These are phyloP conservation scores for Tachycineta bicolor DNA, from an alignment of 2,113 vertebrate genomes.

Conservation along the genomic window DNA sequence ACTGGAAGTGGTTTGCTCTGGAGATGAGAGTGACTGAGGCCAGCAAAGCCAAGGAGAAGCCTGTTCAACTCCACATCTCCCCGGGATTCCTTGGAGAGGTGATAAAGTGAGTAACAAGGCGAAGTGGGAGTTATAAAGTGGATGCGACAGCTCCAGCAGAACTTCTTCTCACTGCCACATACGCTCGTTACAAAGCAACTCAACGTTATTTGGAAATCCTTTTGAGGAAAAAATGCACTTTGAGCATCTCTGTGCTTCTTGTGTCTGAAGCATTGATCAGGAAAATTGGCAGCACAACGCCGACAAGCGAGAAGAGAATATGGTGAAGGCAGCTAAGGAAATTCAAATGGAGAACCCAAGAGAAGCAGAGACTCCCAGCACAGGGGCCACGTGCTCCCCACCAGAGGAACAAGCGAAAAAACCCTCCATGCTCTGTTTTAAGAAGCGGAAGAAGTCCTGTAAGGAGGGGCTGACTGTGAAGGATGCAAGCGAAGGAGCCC, in stretches of 20 bases:
- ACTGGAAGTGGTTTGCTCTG: background rate
- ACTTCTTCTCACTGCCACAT: background rate
- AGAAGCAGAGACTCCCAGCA: constrained; percentile 12
- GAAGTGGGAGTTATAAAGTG: constrained; percentile 4
- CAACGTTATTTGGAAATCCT: background rate
- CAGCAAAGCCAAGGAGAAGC: constrained; percentile 36
- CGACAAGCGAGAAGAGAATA: constrained; percentile 2
- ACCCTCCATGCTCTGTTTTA: constrained; percentile 76
- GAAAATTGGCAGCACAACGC: background rate
- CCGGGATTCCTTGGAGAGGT: constrained; percentile 40
- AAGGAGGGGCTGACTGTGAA: constrained; percentile 6
- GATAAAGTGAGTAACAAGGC: constrained; percentile 26
- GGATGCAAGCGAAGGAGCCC: background rate
- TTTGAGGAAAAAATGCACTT: constrained; percentile 4
- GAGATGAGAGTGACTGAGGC: background rate
- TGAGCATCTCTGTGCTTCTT: background rate
- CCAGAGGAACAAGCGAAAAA: constrained; percentile 54
- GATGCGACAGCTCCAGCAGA: constrained; percentile 8
- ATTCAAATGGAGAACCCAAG: constrained; percentile 70
- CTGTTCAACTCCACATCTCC: background rate
- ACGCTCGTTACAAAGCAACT: background rate
- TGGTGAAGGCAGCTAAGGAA: constrained; percentile 69
- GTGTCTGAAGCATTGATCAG: background rate
- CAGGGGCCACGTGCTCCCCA: background rate
- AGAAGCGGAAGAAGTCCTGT: constrained; percentile 74